A percentile compares a stretch with the other conserved stretches of the same genome.
These are phyloP conservation scores for Pontoporia blainvillei DNA, from an alignment of 2,113 vertebrate species.

Conservation along the genomic window DNA sequence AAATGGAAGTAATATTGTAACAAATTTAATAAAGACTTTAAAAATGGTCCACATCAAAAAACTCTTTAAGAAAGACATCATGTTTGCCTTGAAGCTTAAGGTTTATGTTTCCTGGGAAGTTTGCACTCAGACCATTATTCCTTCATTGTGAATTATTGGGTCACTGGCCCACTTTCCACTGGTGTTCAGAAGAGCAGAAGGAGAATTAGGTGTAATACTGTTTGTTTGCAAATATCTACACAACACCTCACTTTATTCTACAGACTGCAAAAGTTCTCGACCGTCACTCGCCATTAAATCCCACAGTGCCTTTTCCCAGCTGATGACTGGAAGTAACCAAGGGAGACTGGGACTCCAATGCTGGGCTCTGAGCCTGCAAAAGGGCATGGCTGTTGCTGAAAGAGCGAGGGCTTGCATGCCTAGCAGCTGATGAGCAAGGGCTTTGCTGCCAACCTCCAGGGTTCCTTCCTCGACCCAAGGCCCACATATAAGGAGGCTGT, in stretches of 20 bases:
- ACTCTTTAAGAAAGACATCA: not conserved
- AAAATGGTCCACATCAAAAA: too few species aligned
- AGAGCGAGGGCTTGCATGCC: not conserved
- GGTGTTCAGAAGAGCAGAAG: not conserved
- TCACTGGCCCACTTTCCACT: not conserved
- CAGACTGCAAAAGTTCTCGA: not conserved
- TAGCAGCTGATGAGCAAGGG: not conserved
- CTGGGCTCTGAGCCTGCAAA: rapidly evolving
- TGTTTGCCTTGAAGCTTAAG: not conserved
- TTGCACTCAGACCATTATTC: not conserved
- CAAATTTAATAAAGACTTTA: too few species aligned
- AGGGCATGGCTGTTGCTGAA: too few species aligned
- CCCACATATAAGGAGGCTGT: not conserved
- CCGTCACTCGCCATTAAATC: not conserved
- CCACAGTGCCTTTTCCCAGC: not conserved
- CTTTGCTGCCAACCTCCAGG: not conserved
- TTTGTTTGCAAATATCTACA: not conserved
- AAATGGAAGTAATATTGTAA: too few species aligned
- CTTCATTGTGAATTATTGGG: not conserved
- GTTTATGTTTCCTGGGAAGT: not conserved
- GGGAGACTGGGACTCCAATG: rapidly evolving
- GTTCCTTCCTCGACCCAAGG: not conserved
- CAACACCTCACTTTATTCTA: not conserved
- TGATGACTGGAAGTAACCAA: not conserved
- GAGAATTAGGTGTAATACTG: not conserved